Percentiles rank a stretch among this genome's conserved stretches.
Evolutionary conservation across 2,888 invertebrate species (phyloP).

Genomic region (Caenorhabditis sp.): DNA sequence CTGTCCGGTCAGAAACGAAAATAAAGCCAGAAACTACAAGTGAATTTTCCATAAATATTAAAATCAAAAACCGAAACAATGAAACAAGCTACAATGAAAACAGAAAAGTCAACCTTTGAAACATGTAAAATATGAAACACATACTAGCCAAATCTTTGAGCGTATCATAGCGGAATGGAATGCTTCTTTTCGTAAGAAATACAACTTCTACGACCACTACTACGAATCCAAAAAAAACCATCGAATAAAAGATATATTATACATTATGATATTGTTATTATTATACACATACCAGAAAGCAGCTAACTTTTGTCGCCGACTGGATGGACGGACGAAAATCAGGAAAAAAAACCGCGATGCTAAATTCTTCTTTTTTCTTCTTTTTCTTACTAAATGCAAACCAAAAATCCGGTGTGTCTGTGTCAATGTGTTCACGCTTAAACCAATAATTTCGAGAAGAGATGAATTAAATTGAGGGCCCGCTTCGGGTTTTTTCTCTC

Average conservation of each 20-base stretch:
- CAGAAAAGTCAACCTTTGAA: no score
- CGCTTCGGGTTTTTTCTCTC: not conserved
- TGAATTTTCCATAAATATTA: no score
- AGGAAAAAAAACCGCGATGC: no score
- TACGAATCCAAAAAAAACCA: not conserved
- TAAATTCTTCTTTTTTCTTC: not conserved
- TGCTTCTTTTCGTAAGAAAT: not conserved
- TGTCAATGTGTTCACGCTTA: constrained; percentile 1
- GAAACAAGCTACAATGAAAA: no score
- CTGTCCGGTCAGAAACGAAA: no score
- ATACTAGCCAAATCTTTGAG: no score
- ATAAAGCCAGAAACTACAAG: no score
- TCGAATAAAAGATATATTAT: not conserved
- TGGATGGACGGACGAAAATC: not conserved
- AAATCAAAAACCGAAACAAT: no score
- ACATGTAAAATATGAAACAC: no score
- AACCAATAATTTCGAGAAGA: not conserved
- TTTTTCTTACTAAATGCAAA: not conserved
- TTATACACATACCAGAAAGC: not conserved
- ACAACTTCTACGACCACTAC: not conserved
- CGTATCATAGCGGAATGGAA: not conserved
- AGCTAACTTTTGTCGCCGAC: not conserved
- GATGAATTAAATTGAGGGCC: not conserved
- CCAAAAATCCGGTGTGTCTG: not conserved
- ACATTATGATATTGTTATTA: not conserved